Base-by-base conservation (phyloP, 1,140 invertebrate genomes). In the Eumeta japonica region DNA sequence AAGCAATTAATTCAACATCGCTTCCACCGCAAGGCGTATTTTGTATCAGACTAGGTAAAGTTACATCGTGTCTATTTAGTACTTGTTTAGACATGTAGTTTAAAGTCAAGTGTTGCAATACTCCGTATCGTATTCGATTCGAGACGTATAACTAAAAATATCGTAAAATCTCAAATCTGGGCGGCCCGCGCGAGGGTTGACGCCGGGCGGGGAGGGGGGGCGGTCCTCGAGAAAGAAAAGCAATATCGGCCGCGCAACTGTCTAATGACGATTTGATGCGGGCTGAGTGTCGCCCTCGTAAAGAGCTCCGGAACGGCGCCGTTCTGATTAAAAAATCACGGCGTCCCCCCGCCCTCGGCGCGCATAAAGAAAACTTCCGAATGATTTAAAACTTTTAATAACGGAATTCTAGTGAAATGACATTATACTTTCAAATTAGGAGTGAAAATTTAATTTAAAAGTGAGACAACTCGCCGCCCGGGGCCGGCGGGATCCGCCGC, bases 391-490 rank as follows among this genome's bases (percentile, higher is more conserved):
- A 68, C 60, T 75, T 77, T 77, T 77, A 77, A 77, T 77, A 77
- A 77, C 66, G 62, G 57, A 63, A 70, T 75, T 58, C 74, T 66
- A 77, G 65, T 74, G 60, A 67, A 70, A 77, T 77, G 71, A 75
- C 74, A 77, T 77, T 77, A 77, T 77, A 77, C 72, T 77, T 77
- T 77, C 74, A 77, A 77, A 77, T 77, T 77, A 68, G 68, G 72
- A 75, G 74, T 74, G 70, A 75, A 77, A 77, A 77, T 77, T 77
- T 77, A 77, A 77, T 77, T 77, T 75, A 73, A 75, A 75, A 73
- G 70, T 62, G 64, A 68, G 66, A 71, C 66, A 70, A 68, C 52
- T 71, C 63, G 64, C 49, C 59, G 62, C 51, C 57, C 50, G 56
- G 72, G 70, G 61, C 56, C 66, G 68, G 68, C 70, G 64, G 58